Evolutionary conservation across 2,797 vertebrate genomes (phyloP).

Genomic region (Epinephelus coioides): DNA sequence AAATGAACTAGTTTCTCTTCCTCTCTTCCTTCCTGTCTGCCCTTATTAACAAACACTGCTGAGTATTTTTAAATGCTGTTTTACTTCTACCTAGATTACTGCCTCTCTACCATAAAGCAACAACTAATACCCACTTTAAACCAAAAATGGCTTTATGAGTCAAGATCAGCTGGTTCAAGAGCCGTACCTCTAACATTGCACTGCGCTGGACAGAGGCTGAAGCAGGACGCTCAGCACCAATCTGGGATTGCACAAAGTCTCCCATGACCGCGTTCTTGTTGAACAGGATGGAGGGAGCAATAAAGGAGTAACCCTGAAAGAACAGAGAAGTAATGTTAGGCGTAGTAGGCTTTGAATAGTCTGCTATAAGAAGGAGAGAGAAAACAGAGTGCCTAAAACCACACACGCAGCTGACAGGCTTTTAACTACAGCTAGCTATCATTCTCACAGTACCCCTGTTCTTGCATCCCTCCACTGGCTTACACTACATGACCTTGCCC

Average conservation of each 20-base stretch:
- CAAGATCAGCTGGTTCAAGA: neutral
- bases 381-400: neutral
- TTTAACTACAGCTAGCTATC: too few relatives aligned
- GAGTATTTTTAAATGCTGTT: neutral
- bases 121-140: neutral
- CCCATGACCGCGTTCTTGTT: constrained; percentile 93
- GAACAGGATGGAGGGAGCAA: constrained; percentile 95
- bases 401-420: neutral
- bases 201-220: constrained; percentile 91
- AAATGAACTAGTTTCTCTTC: constrained; percentile 21
- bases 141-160: neutral
- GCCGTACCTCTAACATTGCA: constrained; percentile 91
- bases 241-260: constrained; percentile 86
- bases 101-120: neutral
- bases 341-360: neutral
- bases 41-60: neutral
- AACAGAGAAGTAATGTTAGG: constrained; percentile 17
- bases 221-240: constrained; percentile 88
- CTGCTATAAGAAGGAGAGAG: neutral
- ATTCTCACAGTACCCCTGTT: too few relatives aligned
- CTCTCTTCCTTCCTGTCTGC: constrained; percentile 30
- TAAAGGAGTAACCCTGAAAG: constrained; percentile 93
- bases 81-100: neutral
- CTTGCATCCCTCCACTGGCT: too few relatives aligned
- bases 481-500: too few relatives aligned